Evolutionary conservation across 2,797 vertebrate species (phyloP), one percentile per base, ranked within the genome.

Genomic region (Gymnoscopelus microlampas): DNA sequence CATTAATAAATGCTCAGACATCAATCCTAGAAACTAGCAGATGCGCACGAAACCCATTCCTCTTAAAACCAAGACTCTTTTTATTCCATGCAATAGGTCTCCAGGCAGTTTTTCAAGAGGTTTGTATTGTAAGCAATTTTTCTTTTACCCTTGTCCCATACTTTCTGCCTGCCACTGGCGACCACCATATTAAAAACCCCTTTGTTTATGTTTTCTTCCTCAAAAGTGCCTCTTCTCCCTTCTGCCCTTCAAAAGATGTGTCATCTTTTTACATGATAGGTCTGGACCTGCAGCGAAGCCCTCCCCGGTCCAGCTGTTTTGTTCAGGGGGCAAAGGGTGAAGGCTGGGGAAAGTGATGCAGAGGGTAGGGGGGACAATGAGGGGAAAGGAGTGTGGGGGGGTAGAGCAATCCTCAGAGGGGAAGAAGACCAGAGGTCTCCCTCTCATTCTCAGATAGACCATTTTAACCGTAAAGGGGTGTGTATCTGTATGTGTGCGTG

Each of bases 81-180:
- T 70, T 73, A 61, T 82, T 86, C 77, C 80, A 72, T 48, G 47
- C 66, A 77, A 74, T 35, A 62, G 60, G 73, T 85, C 82, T 88
- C 81, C 64, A 81, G 84, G 80, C 85, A 80, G 79, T 79, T 88
- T 83, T 87, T 88, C 82, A 79, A 82, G 89, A 84, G 71, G 70
- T 87, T 86, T 89, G 76, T 82, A 88, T 86, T 84, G 82, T 92
- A 89, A 90, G 88, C 89, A 87, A 44, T 92, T 91, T 89, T 75
- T 84, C 71, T 80, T 79, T 78, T 60, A 53, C 79, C 71, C 63
- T 74, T 63, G 68, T 83, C 66, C 66, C 60, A 67, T 75, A 65
- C 57, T 82, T 68, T 82, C 65, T 67, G 61, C 75, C 60, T 76
- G 89, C 91, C 85, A 82, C 58, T 12, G 89, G 91, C 86, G 57